Evolutionary conservation across 2,797 vertebrate species (phyloP).

Genomic region (Diplodus sargus): DNA sequence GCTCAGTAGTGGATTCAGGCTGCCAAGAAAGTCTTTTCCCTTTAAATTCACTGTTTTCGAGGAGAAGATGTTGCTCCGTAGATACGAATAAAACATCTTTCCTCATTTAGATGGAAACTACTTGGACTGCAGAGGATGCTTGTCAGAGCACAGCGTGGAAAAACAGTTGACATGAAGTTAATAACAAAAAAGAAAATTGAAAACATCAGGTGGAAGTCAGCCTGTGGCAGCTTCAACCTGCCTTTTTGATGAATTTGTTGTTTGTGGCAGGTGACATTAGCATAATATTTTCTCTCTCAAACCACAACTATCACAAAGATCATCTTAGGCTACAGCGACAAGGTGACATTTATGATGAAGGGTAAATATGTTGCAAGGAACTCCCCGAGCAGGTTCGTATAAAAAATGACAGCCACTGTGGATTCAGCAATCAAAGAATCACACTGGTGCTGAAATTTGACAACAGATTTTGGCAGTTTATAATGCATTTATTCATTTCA

Average conservation of each 20-base stretch:
- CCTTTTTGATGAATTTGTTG: conserved; percentile 21
- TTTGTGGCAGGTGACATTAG: conserved; percentile 9
- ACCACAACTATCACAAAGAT: conserved; percentile 40
- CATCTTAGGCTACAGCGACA: too few relatives aligned
- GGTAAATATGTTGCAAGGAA: conserved; percentile 33
- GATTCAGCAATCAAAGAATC: conserved; percentile 16
- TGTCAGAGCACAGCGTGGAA: conserved; percentile 16
- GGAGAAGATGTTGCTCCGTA: conserved; percentile 4
- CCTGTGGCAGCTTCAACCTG: conserved; percentile 7
- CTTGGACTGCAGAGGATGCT: conserved; percentile 8
- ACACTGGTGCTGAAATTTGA: conserved; percentile 32
- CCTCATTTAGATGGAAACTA: conserved; percentile 24
- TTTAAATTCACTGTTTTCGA: conserved; percentile 23
- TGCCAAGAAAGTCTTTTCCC: conserved; percentile 23
- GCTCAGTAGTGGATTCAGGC: background rate
- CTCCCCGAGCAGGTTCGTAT: conserved; percentile 1
- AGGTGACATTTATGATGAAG: conserved; percentile 24
- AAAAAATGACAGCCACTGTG: conserved; percentile 22
- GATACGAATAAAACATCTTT: conserved; percentile 29
- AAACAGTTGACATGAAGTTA: conserved; percentile 2
- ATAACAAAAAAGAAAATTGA: conserved; percentile 22
- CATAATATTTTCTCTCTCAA: conserved; percentile 24
- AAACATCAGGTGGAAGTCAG: conserved; percentile 23
- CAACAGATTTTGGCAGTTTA: conserved; percentile 13
- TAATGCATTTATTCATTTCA: too few relatives aligned